phyloP scores from a whole-genome alignment of 2,888 invertebrate genomes.

The Apoda limacodes region DNA sequence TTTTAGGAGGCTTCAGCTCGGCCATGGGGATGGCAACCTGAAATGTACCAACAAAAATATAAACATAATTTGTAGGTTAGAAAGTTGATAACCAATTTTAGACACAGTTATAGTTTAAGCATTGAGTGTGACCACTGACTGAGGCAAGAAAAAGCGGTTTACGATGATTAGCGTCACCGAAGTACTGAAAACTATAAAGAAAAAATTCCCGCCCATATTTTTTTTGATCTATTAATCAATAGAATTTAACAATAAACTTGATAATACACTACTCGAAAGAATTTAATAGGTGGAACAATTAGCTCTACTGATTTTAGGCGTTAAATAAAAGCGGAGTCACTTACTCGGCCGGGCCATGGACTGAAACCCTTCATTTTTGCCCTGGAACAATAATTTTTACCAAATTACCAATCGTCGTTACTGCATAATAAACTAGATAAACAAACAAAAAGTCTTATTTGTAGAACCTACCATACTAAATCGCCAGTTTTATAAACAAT shows the following conservation, averaged over 20 bases:
- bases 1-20: constrained; percentile 80
- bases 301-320: constrained; percentile 16
- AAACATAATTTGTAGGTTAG: constrained; percentile 30
- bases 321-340: constrained; percentile 53
- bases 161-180: too few relatives aligned
- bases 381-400: constrained; percentile 73
- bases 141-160: too few relatives aligned
- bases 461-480: constrained; percentile 63
- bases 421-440: constrained; percentile 40
- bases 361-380: constrained; percentile 98
- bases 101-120: too few relatives aligned
- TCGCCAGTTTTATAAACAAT: constrained; percentile 63
- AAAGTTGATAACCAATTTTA: too few relatives aligned
- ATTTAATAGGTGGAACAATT: constrained; percentile 11
- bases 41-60: constrained; percentile 36
- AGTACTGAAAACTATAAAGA: too few relatives aligned
- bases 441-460: constrained; percentile 23
- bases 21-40: constrained; percentile 87
- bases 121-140: too few relatives aligned
- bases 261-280: too few relatives aligned
- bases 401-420: constrained; percentile 19
- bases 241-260: constrained; percentile 22
- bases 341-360: constrained; percentile 97
- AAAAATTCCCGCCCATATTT: constrained; percentile 38
- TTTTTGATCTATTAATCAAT: constrained; percentile 17